Base-by-base conservation (phyloP, 2,113 vertebrate species). In the Ceyx cyanopectus region DNA sequence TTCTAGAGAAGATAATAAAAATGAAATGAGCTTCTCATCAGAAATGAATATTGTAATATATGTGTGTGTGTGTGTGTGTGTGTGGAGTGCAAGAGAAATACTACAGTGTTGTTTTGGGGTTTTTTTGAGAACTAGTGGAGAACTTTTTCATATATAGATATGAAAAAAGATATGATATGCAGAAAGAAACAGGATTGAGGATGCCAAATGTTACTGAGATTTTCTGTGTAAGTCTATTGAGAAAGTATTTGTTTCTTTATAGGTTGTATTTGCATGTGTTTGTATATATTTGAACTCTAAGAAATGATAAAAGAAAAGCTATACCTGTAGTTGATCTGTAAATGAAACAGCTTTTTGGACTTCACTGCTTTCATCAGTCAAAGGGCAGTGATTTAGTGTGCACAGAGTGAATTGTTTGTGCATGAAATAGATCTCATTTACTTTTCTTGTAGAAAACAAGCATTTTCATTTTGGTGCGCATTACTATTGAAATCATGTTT, bases 391-490 rank as follows among this genome's bases (percentile, higher is more conserved):
- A 81, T 95, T 94, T 87, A 93, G 93, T 87, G 66, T 80, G 45
- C 57, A 76, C n/a, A 69, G 80, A 93, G 92, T 72, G 79, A 82
- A 88, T 94, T 29, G 92, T 93, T 27, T 32, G 26, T 93, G 94
- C 89, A 88, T 87, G 90, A 95, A 94, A 83, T 78, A 76, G 51
- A 91, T 92, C 85, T 96, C 61, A 80, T 94, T 97, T 96, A 76
- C 62, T 67, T 61, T 41, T 7, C 27, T 62, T 57, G 32, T 51
- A 81, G 80, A 66, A 96, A 96, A 85, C 83, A 22, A 92, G 56
- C 14, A 9, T 92, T 97, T 96, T 96, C 77, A 66, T 89, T 93
- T 94, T 57, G 26, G 58, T 83, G 57, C 81, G 63, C 37, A 41
- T 79, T 81, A 76, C 77, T 90, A 60, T 94, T 72, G 90, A 78